Conservation (phyloP, 2,888 invertebrate genomes). For the Elegia similella region DNA sequence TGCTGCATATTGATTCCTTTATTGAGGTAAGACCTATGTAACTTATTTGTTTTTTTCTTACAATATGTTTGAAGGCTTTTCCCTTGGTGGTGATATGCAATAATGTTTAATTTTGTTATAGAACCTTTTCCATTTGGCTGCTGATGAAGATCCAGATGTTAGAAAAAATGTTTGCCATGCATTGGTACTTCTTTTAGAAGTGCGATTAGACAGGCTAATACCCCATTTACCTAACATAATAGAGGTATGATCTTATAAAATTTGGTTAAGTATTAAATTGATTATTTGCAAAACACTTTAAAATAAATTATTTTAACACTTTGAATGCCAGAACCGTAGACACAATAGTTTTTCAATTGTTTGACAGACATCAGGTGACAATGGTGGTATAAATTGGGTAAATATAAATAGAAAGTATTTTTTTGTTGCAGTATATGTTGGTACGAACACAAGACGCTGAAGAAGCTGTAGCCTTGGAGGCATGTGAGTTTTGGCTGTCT, state of each 20-base stretch:
- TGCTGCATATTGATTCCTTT: constrained; percentile 96
- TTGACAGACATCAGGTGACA: not conserved
- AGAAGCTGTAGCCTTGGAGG: constrained; percentile 97
- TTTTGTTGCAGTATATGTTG: constrained; percentile 90
- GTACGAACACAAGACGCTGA: constrained; percentile 96
- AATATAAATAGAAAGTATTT: not conserved
- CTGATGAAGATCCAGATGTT: constrained; percentile 98
- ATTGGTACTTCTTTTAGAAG: constrained; percentile 97
- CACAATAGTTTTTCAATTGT: no score
- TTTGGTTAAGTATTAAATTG: not conserved
- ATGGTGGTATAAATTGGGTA: no score
- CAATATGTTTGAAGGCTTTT: no score
- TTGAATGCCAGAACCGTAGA: no score
- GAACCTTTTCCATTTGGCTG: constrained; percentile 96
- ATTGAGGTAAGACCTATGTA: constrained; percentile 83
- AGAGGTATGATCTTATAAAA: constrained; percentile 81
- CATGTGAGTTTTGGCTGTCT: constrained; percentile 99
- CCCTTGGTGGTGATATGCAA: no score
- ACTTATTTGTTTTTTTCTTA: constrained; percentile 5
- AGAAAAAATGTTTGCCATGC: constrained; percentile 99
- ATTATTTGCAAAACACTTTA: no score
- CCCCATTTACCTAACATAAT: constrained; percentile 98
- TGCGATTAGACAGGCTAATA: constrained; percentile 95
- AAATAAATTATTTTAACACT: no score
- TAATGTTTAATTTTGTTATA: constrained; percentile 47